These are phyloP conservation scores for Isichthys henryi DNA, from an alignment of 2,113 vertebrate species.

Conservation along the genomic window DNA sequence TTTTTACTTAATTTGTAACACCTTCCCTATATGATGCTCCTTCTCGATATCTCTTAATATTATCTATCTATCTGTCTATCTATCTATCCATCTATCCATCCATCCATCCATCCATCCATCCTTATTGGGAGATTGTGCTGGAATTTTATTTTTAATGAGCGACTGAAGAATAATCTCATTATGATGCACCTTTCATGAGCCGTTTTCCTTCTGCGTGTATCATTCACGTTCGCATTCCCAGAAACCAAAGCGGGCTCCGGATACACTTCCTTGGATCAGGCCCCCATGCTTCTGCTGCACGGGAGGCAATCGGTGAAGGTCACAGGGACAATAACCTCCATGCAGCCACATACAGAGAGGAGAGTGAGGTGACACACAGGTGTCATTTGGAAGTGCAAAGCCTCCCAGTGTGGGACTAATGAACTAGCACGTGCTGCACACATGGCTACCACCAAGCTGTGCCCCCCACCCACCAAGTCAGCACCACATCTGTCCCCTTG, in stretches of 20 bases:
- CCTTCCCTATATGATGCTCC: not conserved
- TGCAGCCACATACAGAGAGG: constrained; percentile 28
- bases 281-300: not conserved
- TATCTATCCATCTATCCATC: not conserved
- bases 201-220: not conserved
- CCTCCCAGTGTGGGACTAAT: constrained; percentile 44
- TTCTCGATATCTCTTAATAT: not conserved
- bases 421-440: constrained; percentile 42
- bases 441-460: constrained; percentile 41
- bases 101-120: not conserved
- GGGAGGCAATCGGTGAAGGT: not conserved
- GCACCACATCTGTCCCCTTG: constrained; percentile 46
- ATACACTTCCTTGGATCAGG: not conserved
- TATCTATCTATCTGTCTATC: not conserved
- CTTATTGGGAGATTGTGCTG: not conserved
- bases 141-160: not conserved
- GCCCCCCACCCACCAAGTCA: constrained; percentile 32
- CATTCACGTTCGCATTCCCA: not conserved
- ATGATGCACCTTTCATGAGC: not conserved
- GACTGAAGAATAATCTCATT: not conserved
- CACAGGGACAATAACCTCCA: not conserved
- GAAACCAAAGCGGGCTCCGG: not conserved
- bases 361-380: constrained; percentile 40
- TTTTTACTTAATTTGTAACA: not conserved
- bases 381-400: constrained; percentile 41